Evolutionary conservation across 2,888 invertebrate species (phyloP), one percentile per base, ranked within the genome.

Genomic region (Morpho deidamia): DNA sequence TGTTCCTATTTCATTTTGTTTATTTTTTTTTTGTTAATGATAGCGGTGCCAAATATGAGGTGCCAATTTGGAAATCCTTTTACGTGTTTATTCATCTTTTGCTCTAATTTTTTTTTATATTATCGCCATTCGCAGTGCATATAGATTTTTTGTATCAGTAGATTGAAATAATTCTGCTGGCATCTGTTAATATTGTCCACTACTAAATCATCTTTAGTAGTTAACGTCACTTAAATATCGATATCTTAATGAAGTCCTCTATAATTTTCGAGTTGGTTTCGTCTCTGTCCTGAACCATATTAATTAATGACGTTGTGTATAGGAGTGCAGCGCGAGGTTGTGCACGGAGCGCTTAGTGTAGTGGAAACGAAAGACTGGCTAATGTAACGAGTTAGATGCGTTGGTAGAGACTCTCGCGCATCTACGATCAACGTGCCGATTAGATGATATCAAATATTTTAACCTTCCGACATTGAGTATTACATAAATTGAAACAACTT

Each of bases 291-390:
- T 51, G 55, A 55, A 58, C 55, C 54, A 51, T 48, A 40, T 34
- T 8, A 37, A n/a, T 23, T 23, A 23, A 23, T 23, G 23, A 23
- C 23, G 23, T 23, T 23, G 2, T 5, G 23, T 23, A 23, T 23
- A 23, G 23, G 23, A 23, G 3, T 23, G 23, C 39, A 10, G 44
- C 39, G 37, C 37, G 40, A 23, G 23, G 23, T 23, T 23, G 23
- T 5, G 35, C 3, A 47, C 40, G 51, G 59, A 43, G 52, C 41
- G 59, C 55, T 51, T 54, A 59, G 81, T 72, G 83, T 86, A 85
- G 82, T 76, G 83, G 71, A 86, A 87, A 80, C 83, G 86, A 88
- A 88, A 87, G 88, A 88, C 88, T 88, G 87, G 87, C 80, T 84
- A 83, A 83, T 74, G 83, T 84, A 80, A 79, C 66, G 79, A 75